These are phyloP conservation scores for Zaprionus vittiger DNA, from an alignment of 1,140 invertebrate species.

Conservation along the genomic window DNA sequence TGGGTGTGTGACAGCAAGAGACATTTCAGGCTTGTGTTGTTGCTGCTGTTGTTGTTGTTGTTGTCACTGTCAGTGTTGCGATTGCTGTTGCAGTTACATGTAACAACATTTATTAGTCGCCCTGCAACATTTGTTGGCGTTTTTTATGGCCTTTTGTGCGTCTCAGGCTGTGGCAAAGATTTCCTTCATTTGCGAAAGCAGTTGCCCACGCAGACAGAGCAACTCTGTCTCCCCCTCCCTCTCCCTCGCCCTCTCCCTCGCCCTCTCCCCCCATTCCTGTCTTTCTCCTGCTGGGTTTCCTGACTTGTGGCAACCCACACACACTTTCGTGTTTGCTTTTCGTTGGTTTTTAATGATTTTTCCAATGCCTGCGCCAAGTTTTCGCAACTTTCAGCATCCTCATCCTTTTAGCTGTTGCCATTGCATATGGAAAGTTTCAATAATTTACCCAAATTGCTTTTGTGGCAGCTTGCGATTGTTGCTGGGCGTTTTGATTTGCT, in stretches of 20 bases:
- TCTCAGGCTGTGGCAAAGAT: constrained; percentile 52
- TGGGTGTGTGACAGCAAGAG: constrained; percentile 54
- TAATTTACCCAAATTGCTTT: constrained; percentile 79
- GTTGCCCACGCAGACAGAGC: constrained; percentile 50
- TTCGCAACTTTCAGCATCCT: constrained; percentile 37
- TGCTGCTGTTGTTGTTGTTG: constrained; percentile 44
- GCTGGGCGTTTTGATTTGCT: constrained; percentile 52
- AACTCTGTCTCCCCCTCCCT: constrained; percentile 1
- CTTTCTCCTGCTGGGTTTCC: not conserved
- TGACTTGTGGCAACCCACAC: constrained; percentile 14
- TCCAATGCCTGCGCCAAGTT: constrained; percentile 19
- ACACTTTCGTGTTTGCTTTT: constrained; percentile 44
- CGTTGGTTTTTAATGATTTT: constrained; percentile 55
- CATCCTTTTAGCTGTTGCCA: constrained; percentile 41
- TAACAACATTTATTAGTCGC: constrained; percentile 70
- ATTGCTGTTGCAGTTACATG: constrained; percentile 45
- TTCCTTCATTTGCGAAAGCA: constrained; percentile 63
- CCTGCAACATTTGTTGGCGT: constrained; percentile 76
- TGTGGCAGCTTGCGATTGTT: constrained; percentile 51
- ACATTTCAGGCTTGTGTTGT: constrained; percentile 52
- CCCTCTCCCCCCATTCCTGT: not conserved
- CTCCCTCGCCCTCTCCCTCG: not conserved
- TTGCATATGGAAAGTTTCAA: constrained; percentile 73
- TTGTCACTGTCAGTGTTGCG: constrained; percentile 40
- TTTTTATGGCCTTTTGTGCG: constrained; percentile 65